Evolutionary conservation across 2,797 vertebrate genomes (phyloP), one percentile per base, ranked within the genome.

Genomic region (Furcifer pardalis): DNA sequence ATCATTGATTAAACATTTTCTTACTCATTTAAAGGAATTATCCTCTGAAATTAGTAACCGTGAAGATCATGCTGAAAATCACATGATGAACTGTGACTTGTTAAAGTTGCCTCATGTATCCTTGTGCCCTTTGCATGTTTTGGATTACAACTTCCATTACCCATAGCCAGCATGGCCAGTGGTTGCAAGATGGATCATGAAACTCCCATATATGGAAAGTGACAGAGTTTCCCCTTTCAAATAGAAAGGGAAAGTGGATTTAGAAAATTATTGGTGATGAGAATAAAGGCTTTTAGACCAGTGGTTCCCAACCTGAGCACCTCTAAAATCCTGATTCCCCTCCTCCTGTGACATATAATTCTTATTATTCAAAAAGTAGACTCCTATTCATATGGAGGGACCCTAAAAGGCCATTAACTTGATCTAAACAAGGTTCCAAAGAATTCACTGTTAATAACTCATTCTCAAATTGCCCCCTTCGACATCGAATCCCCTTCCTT

Each of bases 151-250:
- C 21, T 40, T 21, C 8, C 19, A 35, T 37, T 37, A 56, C 40
- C 23, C 68, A 19, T 71, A 42, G 68, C 68, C 23, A 42, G 23
- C 23, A 12, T 42, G 68, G 37, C 68, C 40, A 71, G 23, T 42
- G 40, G 79, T 89, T 87, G 84, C 49, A 82, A 82, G 82, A 72
- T 90, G 77, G 82, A 52, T 87, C 84, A 82, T 56, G 68, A 84
- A 87, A 75, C 56, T 60, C 13, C 21, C 30, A 69, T 35, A 27
- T 59, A 49, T 83, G 25, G 15, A 77, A 77, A 69, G 19, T 56
- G 32, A 2, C 27, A 49, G 19, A 49, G 19, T 27, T 56, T 40
- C 37, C n/a, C 52, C 21, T 35, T 81, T 59, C 27, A 81, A 13
- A 59, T 17, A 71, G 32, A 27, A 27, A 40, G 8, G 4, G 15